phyloP scores from a whole-genome alignment of 64 coral and sea anemone genomes.

The Anthopleura sola region DNA sequence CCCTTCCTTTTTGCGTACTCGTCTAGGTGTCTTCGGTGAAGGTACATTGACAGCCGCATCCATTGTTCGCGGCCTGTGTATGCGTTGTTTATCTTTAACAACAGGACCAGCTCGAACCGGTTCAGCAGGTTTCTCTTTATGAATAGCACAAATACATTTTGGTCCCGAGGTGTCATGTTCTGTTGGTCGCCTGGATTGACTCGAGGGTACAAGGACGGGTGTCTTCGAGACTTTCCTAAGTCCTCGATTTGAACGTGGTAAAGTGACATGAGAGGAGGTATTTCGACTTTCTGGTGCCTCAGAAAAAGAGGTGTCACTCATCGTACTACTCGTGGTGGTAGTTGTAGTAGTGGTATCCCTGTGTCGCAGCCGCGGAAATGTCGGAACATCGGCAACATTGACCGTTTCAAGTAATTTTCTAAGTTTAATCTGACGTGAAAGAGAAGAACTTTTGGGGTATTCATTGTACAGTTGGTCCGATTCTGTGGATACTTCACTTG shows the following conservation, averaged over 20 bases:
- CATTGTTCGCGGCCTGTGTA: not conserved
- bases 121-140: not conserved
- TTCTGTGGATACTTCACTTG: not conserved
- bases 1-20: not conserved
- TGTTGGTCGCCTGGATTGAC: not conserved
- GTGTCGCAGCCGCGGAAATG: constrained; percentile 8
- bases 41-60: constrained; percentile 56
- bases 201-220: constrained; percentile 5
- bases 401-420: constrained; percentile 16
- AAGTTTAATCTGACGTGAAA: constrained; percentile 8
- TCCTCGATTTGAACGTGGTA: constrained; percentile 14
- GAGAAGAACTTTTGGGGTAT: not conserved
- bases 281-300: not conserved
- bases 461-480: not conserved
- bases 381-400: constrained; percentile 14
- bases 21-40: constrained; percentile 5
- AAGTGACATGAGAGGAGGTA: not conserved
- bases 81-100: not conserved
- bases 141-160: constrained; percentile 28
- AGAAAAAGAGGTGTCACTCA: not conserved
- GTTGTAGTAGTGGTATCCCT: constrained; percentile 9
- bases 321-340: not conserved
- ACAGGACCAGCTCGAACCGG: not conserved
- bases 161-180: not conserved
- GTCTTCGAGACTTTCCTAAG: constrained; percentile 11